Percentiles rank a stretch among this genome's conserved stretches.
phyloP scores from a whole-genome alignment of 2,797 vertebrate species.

The Lepus oiostolus region DNA sequence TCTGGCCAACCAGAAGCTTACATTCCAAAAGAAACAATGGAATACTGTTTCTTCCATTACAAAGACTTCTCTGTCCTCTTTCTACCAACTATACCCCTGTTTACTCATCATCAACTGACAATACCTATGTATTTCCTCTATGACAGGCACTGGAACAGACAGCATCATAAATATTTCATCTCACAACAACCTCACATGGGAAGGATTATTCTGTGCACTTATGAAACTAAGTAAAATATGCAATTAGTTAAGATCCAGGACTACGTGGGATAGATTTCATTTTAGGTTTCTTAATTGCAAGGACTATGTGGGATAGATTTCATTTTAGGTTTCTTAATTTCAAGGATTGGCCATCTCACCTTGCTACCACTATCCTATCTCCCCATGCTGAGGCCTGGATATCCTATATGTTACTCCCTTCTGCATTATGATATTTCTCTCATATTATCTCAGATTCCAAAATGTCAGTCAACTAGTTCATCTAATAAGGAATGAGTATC shows the following conservation, averaged over 20 bases:
- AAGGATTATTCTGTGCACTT: background rate
- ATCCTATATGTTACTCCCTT: background rate
- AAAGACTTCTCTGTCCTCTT: background rate
- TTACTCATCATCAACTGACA: background rate
- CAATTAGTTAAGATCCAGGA: background rate
- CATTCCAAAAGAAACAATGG: background rate
- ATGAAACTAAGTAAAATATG: background rate
- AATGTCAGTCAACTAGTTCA: background rate
- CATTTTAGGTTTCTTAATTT: background rate
- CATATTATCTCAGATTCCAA: background rate
- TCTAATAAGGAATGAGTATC: background rate
- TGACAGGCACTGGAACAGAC: rapidly evolving
- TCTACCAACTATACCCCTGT: background rate
- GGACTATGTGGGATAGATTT: background rate
- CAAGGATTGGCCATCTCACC: background rate
- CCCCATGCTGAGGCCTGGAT: background rate
- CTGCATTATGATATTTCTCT: background rate
- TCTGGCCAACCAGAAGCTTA: background rate
- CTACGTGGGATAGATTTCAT: background rate
- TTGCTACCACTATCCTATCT: background rate
- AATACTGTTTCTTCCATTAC: background rate
- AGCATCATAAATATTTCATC: background rate
- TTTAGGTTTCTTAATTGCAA: background rate
- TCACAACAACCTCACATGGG: background rate
- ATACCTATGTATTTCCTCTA: background rate